These are phyloP conservation scores for Eriocheir sinensis DNA, from an alignment of 1,140 invertebrate genomes.

Conservation along the genomic window DNA sequence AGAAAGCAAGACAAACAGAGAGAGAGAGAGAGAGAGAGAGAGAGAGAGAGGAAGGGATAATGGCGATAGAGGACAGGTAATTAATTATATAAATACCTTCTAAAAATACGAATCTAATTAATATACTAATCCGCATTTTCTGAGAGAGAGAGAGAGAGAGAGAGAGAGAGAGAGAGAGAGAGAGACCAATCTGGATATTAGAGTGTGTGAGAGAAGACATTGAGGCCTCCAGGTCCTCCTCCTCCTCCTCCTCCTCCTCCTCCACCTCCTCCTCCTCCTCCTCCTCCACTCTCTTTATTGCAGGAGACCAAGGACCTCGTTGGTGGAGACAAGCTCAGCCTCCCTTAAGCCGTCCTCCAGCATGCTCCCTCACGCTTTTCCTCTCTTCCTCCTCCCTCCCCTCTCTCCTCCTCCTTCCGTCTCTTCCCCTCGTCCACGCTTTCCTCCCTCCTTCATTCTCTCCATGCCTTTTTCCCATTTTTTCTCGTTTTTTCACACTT, in stretches of 20 bases:
- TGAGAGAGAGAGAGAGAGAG: no score
- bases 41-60: no score
- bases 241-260: background rate
- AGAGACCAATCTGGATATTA: no score
- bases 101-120: no score
- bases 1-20: background rate
- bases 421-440: background rate
- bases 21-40: background rate
- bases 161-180: no score
- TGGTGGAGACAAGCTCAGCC: background rate
- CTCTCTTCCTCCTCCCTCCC: slow-evolving; percentile 18
- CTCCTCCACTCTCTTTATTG: no score
- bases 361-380: background rate
- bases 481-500: no score
- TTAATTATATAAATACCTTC: background rate
- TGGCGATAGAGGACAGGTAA: background rate
- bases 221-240: background rate
- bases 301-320: no score
- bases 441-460: no score
- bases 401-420: background rate
- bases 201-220: no score
- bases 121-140: no score
- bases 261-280: slow-evolving; percentile 18
- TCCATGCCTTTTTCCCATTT: no score
- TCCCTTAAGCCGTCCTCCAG: background rate